Base-by-base conservation (phyloP, 2,113 vertebrate genomes). In the Perognathus longimembris region DNA sequence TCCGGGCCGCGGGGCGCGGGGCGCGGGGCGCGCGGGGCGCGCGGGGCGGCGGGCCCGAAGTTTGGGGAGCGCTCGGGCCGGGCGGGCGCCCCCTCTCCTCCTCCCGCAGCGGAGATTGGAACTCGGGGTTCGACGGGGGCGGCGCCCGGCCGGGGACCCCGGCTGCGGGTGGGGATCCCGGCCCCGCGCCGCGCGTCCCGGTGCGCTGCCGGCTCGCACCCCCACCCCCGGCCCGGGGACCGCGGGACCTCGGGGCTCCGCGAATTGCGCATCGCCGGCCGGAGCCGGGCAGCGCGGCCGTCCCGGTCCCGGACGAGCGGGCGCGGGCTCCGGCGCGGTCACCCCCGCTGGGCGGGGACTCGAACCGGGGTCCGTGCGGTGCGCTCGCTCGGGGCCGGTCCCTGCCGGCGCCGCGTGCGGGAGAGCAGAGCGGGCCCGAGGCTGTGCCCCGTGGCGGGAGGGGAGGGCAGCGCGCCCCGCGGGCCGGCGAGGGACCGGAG, bases 21-120 rank as follows among this genome's bases (percentile, higher is more conserved):
- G 61, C 73, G 67, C 70, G 30, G 95, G 69, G 88, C 93, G 36
- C 30, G 28, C 57, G 54, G 70, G 69, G 85, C 34, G 0, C 0
- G 20, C 30, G 40, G 20, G 54, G 26, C 64, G 59, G 54, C 76
- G 75, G 70, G 80, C 57, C 69, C 42, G 94, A 93, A 97, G 95
- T 95, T 97, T 77, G 74, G 92, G 70, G 90, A 36, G 73, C 76
- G 50, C 36, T 21, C 18, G 63, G 63, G 69, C 64, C 17, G 45
- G 17, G 64, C 30, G 8, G 38, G 63, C 8, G 7, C 84, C 66
- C 1, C 32, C 78, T 85, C 9, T 38, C 57, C 63, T 82, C 28
- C n/a, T n/a, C n/a, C n/a, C n/a, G n/a, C n/a, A n/a, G 7, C 2
- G 63, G 77, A 83, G 73, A 50, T 78, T 64, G 22, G 73, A 93